Percentiles rank a stretch among this genome's conserved stretches.
These are phyloP conservation scores for Sarcophaga variegata DNA, from an alignment of 2,888 invertebrate species.

Conservation along the genomic window DNA sequence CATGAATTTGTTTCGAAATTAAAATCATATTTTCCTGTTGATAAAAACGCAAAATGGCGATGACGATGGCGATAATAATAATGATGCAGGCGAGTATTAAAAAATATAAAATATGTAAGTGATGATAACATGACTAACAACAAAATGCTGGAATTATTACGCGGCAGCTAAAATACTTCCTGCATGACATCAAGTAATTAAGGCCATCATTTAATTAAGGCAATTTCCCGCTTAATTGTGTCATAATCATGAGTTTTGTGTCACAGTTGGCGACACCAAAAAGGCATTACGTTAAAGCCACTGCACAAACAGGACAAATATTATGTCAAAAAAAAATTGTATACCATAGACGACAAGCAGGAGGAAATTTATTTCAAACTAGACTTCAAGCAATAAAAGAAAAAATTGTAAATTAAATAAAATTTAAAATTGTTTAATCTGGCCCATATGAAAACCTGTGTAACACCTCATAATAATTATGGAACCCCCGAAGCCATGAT, in stretches of 20 bases:
- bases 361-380: too few relatives aligned
- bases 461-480: too few relatives aligned
- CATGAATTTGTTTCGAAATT: background rate
- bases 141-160: conserved; percentile 4
- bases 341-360: too few relatives aligned
- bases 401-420: background rate
- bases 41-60: background rate
- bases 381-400: background rate
- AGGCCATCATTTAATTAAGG: conserved; percentile 38
- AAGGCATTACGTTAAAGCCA: background rate
- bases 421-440: too few relatives aligned
- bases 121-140: conserved; percentile 27
- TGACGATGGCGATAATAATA: background rate
- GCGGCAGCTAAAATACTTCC: background rate
- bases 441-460: too few relatives aligned
- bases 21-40: background rate
- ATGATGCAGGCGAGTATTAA: background rate
- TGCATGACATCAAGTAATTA: conserved; percentile 39
- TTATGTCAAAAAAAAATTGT: background rate
- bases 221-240: conserved; percentile 1
- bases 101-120: background rate
- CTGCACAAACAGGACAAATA: background rate
- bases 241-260: background rate
- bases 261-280: background rate
- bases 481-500: too few relatives aligned